phyloP scores from a whole-genome alignment of 2,113 vertebrate genomes.

The Cryptomyrus ogoouensis region DNA sequence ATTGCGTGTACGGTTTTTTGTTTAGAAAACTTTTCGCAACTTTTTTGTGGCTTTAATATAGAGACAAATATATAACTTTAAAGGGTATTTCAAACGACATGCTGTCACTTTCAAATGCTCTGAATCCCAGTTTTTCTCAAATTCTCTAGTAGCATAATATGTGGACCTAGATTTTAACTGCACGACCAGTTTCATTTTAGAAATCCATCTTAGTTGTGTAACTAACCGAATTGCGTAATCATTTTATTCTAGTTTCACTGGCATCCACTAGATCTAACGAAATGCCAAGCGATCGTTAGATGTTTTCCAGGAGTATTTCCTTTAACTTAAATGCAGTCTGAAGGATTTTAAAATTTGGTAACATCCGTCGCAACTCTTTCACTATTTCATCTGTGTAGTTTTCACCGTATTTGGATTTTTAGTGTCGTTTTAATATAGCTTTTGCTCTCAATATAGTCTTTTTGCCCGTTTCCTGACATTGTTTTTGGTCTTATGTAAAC shows the following conservation, averaged over 20 bases:
- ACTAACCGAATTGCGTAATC: neutral
- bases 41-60: neutral
- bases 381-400: neutral
- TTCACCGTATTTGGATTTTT: neutral
- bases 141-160: neutral
- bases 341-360: neutral
- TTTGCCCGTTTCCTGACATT: neutral
- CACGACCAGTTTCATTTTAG: neutral
- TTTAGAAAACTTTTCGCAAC: neutral
- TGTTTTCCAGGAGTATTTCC: neutral
- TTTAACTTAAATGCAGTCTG: neutral
- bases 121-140: neutral
- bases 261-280: neutral
- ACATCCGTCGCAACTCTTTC: neutral
- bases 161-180: too few species aligned
- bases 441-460: neutral
- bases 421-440: neutral
- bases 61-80: neutral
- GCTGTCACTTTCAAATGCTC: neutral
- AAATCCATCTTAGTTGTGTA: neutral
- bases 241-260: neutral
- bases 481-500: neutral
- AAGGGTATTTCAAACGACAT: neutral
- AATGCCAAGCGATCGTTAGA: neutral
- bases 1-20: neutral